Evolutionary conservation across 2,888 invertebrate genomes (phyloP).

Genomic region (Pristionchus entomophagus): DNA sequence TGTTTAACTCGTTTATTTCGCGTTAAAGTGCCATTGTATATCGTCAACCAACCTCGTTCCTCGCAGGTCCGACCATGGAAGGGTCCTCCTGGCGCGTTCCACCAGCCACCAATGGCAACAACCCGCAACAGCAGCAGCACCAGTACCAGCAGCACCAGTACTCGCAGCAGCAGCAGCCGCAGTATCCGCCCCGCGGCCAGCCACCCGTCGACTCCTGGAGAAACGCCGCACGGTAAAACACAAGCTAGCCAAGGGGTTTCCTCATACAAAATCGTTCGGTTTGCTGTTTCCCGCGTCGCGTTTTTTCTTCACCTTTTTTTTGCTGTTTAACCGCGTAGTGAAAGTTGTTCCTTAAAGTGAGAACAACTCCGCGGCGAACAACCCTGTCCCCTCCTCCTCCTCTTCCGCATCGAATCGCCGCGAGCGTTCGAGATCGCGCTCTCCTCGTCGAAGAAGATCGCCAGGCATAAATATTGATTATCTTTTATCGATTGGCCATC

Average conservation of each 20-base stretch:
- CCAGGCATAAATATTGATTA: slow-evolving; percentile 27
- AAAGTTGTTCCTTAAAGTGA: slow-evolving; percentile 39
- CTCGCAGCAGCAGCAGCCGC: neutral
- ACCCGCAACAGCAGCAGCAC: neutral
- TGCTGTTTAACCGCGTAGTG: neutral
- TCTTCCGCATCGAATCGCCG: neutral
- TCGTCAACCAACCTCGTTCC: neutral
- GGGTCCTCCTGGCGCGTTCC: slow-evolving; percentile 31
- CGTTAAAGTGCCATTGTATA: neutral
- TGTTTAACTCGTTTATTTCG: neutral
- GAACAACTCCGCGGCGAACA: slow-evolving; percentile 11
- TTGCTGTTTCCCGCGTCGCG: neutral
- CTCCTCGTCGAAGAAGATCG: slow-evolving; percentile 37
- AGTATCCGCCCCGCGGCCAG: slow-evolving; percentile 3
- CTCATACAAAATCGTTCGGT: slow-evolving; percentile 13
- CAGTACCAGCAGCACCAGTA: neutral
- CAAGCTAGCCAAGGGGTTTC: slow-evolving; percentile 6
- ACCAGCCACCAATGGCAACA: neutral
- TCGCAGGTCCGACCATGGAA: slow-evolving; percentile 4
- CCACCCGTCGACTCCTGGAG: slow-evolving; percentile 22
- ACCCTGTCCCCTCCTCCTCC: neutral
- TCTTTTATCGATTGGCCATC: neutral
- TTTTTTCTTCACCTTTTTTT: neutral
- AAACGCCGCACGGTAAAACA: slow-evolving; percentile 34
- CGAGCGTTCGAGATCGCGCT: neutral